These are phyloP conservation scores for Copsychus sechellarum DNA, from an alignment of 2,113 vertebrate genomes.

Conservation along the genomic window DNA sequence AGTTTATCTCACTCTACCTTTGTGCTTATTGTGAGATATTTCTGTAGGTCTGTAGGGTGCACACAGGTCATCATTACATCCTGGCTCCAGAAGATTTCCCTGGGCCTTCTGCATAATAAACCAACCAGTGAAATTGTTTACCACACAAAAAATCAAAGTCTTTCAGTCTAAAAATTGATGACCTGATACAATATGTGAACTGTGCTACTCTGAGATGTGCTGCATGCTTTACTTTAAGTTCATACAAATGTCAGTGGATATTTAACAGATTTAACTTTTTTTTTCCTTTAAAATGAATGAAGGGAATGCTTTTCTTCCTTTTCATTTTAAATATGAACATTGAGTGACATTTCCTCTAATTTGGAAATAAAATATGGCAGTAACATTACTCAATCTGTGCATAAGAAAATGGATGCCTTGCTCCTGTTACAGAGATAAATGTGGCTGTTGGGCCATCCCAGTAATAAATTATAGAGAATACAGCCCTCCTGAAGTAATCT, in stretches of 20 bases:
- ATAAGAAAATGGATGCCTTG: neutral
- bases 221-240: neutral
- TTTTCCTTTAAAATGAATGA: neutral
- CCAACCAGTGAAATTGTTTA: neutral
- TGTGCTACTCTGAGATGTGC: neutral
- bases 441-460: neutral
- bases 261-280: slow-evolving; percentile 31
- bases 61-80: neutral
- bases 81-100: neutral
- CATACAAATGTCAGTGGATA: slow-evolving; percentile 37
- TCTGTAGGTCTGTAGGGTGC: neutral
- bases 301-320: neutral
- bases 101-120: neutral
- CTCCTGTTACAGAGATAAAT: neutral
- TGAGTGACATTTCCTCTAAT: slow-evolving; percentile 59
- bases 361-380: slow-evolving; percentile 50
- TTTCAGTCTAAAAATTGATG: neutral
- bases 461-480: neutral
- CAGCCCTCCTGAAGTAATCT: neutral
- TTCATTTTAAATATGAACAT: slow-evolving; percentile 2
- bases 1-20: neutral
- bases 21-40: neutral
- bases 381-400: slow-evolving; percentile 9
- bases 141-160: neutral
- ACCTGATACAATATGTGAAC: neutral